phyloP scores from a whole-genome alignment of 2,113 vertebrate genomes.

The Pampusana beccarii region DNA sequence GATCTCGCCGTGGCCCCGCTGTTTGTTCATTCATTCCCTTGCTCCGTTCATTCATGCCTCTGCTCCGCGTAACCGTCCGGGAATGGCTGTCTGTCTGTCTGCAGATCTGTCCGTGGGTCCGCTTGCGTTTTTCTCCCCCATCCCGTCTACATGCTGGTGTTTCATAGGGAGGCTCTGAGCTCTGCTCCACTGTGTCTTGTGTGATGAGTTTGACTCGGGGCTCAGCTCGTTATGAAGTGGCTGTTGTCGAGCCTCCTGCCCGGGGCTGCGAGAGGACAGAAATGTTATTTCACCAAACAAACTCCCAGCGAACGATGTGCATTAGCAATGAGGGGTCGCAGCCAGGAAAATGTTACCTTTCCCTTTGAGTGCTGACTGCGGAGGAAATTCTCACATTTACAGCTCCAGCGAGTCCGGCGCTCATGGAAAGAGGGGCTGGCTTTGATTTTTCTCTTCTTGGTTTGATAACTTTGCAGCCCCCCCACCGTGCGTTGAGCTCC shows the following conservation, averaged over 20 bases:
- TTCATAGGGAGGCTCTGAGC: accelerated
- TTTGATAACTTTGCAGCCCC: not conserved
- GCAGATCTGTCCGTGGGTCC: accelerated
- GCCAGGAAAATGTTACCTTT: conserved; percentile 88
- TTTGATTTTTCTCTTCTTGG: conserved; percentile 2
- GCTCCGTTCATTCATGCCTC: conserved; percentile 2
- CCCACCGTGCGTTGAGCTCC: not conserved
- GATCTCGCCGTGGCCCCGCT: not conserved
- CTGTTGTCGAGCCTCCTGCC: conserved; percentile 66
- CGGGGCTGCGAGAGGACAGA: conserved; percentile 71
- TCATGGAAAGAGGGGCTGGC: conserved; percentile 54
- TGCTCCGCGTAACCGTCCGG: accelerated
- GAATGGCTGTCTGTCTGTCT: not conserved
- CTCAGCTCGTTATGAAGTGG: conserved; percentile 63
- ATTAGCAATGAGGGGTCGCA: conserved; percentile 75
- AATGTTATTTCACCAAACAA: conserved; percentile 84
- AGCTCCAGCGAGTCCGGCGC: conserved; percentile 66
- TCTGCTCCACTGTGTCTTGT: accelerated
- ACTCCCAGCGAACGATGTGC: conserved; percentile 64
- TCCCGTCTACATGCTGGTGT: not conserved
- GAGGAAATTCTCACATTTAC: conserved; percentile 85
- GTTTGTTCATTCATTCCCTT: not conserved
- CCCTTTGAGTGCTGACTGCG: conserved; percentile 79
- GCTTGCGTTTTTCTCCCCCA: not conserved
- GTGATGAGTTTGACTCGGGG: not conserved